These are phyloP conservation scores for Chroicocephalus ridibundus DNA, from an alignment of 2,113 vertebrate species.

Conservation along the genomic window DNA sequence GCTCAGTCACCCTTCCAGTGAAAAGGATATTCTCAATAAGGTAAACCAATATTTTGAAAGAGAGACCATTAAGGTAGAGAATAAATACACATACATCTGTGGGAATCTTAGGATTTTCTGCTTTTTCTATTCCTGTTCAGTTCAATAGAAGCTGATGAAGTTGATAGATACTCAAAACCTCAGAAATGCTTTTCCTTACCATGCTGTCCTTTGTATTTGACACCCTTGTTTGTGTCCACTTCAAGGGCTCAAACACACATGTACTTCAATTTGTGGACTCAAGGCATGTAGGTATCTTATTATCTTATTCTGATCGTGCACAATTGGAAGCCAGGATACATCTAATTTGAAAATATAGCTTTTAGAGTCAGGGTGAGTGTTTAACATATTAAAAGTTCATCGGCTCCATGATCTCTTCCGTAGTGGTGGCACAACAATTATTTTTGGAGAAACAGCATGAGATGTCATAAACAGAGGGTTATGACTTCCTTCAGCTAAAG, in stretches of 20 bases:
- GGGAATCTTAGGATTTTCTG: not conserved
- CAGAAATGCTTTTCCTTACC: not conserved
- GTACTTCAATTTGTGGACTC: not conserved
- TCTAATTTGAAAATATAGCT: not conserved
- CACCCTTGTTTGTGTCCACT: not conserved
- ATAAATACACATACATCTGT: not conserved
- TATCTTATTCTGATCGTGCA: not conserved
- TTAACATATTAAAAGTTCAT: constrained; percentile 52
- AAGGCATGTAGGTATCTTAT: not conserved
- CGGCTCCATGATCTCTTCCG: not conserved
- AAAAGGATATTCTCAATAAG: not conserved
- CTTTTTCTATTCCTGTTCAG: not conserved
- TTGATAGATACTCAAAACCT: not conserved
- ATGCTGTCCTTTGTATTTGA: not conserved
- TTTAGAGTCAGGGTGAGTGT: not conserved
- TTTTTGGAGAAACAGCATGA: constrained; percentile 50
- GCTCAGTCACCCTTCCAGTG: not conserved
- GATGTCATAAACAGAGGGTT: constrained; percentile 21
- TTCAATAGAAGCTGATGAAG: not conserved
- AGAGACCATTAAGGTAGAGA: not conserved
- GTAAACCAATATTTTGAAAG: not conserved
- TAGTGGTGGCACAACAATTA: constrained; percentile 10
- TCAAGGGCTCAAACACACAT: not conserved
- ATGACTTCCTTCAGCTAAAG: constrained; percentile 30
- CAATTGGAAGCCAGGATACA: not conserved